phyloP scores from a whole-genome alignment of 2,888 invertebrate genomes.

The Heliconius hortense region DNA sequence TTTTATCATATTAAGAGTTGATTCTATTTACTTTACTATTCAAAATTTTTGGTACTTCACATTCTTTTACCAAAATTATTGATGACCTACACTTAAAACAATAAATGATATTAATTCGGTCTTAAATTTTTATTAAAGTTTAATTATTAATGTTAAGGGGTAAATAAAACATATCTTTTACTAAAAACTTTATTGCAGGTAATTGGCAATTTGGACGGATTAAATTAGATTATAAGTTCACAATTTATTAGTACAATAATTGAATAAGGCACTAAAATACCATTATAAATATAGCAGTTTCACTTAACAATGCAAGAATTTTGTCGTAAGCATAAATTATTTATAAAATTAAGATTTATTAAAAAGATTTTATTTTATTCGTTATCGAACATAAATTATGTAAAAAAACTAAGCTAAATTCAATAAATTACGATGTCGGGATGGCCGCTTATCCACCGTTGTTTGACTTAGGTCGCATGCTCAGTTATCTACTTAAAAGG shows the following conservation, averaged over 20 bases:
- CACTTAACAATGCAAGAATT: conserved; percentile 59
- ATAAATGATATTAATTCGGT: not conserved
- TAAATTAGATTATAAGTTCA: conserved; percentile 55
- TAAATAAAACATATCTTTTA: conserved; percentile 46
- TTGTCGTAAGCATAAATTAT: conserved; percentile 66
- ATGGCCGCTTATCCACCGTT: conserved; percentile 80
- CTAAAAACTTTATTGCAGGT: conserved; percentile 71
- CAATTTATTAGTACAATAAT: conserved; percentile 55
- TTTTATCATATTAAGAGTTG: conserved; percentile 25
- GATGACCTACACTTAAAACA: too few relatives aligned
- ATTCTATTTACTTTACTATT: conserved; percentile 19
- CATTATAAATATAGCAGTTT: conserved; percentile 58
- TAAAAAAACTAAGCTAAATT: conserved; percentile 66
- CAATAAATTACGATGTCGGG: conserved; percentile 82
- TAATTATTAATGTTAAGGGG: not conserved
- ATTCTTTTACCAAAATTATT: not conserved
- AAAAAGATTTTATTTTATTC: conserved; percentile 74
- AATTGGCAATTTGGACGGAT: conserved; percentile 72
- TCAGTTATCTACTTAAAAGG: conserved; percentile 80
- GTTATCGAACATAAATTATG: conserved; percentile 72
- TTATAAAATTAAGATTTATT: conserved; percentile 71
- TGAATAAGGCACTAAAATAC: conserved; percentile 68
- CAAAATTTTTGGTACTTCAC: not conserved
- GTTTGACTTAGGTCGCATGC: conserved; percentile 81
- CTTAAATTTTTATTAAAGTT: not conserved